phyloP scores from a whole-genome alignment of 2,113 vertebrate species.

The Neogobius melanostomus region DNA sequence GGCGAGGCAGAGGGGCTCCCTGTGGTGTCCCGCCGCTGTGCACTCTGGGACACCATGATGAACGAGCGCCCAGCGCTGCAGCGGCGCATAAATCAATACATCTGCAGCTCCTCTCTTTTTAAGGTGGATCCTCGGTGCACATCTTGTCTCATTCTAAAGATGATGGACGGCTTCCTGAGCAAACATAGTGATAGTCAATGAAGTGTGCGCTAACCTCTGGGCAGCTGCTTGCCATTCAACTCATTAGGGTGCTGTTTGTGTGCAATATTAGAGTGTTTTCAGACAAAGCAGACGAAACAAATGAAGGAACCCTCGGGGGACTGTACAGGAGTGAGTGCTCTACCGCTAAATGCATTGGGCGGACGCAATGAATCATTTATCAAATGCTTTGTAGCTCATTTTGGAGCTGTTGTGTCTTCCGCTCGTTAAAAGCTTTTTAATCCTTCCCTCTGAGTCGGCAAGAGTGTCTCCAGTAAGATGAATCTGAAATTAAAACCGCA shows the following conservation, averaged over 20 bases:
- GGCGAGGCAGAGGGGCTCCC: conserved; percentile 51
- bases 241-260: conserved; percentile 38
- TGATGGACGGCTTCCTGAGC: conserved; percentile 52
- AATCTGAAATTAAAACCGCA: not conserved
- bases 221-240: conserved; percentile 29
- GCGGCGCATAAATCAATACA: conserved; percentile 76
- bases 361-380: conserved; percentile 67
- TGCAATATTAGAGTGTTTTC: conserved; percentile 34
- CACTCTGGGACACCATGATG: conserved; percentile 68
- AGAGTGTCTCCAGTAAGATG: conserved; percentile 7
- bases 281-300: conserved; percentile 51
- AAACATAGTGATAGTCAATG: conserved; percentile 31
- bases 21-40: conserved; percentile 46
- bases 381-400: conserved; percentile 66
- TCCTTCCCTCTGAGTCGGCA: conserved; percentile 30
- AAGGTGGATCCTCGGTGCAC: conserved; percentile 53
- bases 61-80: conserved; percentile 63
- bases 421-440: conserved; percentile 46
- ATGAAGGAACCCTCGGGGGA: conserved; percentile 48
- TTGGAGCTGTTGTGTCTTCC: conserved; percentile 60
- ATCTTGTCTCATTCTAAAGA: conserved; percentile 59
- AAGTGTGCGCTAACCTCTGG: conserved; percentile 34
- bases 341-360: conserved; percentile 63
- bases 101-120: conserved; percentile 51
- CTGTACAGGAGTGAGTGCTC: conserved; percentile 52